Evolutionary conservation across 2,113 vertebrate genomes (phyloP), one percentile per base, ranked within the genome.

Genomic region (Elgaria multicarinata): DNA sequence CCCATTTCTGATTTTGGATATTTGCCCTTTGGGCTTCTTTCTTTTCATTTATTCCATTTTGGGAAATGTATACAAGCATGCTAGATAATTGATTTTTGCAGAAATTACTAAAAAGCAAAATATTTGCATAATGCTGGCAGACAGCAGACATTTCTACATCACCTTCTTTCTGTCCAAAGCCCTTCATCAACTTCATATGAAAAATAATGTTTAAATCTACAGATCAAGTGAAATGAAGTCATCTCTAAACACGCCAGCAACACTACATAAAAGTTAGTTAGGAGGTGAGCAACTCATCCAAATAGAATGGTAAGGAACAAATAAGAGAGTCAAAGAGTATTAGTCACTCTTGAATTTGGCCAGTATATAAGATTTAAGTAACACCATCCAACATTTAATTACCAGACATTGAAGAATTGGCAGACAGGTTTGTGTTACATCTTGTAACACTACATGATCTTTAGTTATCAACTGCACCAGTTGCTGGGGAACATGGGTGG

Each of bases 191-290:
- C 79, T 83, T 83, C 0, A 0, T 0, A n/a, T 69, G 0, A 1
- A 88, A 69, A 80, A 78, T 31, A 80, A 87, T 50, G 46, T 28
- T 72, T 62, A 87, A 66, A 87, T 80, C 58, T 86, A 86, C 33
- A 58, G 67, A 16, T 84, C 86, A 53, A 46, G 16, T 94, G 66
- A 83, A 91, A 90, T 93, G 26, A 28, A 31, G 85, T 74, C 46
- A 91, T 92, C 83, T 44, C 91, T 80, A 7, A 93, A 92, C 7
- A 90, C 75, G 92, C 95, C 95, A 94, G 90, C 93, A 93, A 90
- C 93, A 93, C 95, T 16, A 94, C 92, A 93, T 93, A 93, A 95
- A 94, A 92, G 67, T 91, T 89, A 90, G 71, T 91, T 90, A 95
- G 16, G 92, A 94, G 92, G 92, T 94, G 93, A 93, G 85, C 75